A percentile compares a stretch with the other conserved stretches of the same genome.
Conservation (phyloP, 2,113 vertebrate species). For the Aleadryas rufinucha region DNA sequence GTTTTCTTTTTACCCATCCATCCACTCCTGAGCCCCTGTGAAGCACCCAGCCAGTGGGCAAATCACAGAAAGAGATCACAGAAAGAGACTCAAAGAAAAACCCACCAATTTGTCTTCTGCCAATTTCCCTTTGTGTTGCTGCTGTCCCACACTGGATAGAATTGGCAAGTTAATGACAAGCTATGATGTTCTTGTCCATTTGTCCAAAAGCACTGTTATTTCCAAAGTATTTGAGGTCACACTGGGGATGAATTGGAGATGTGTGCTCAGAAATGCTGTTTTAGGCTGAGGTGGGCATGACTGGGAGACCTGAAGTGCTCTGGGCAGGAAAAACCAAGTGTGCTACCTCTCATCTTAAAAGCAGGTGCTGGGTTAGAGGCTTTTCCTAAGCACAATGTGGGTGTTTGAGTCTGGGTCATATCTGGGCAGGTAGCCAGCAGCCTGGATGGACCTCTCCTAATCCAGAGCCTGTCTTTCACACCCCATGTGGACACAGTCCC, state of each 20-base stretch:
- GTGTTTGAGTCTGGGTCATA: not conserved
- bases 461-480: not conserved
- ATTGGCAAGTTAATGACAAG: not conserved
- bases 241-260: not conserved
- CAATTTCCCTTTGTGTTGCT: not conserved
- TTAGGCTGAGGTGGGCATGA: not conserved
- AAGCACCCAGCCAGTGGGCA: not conserved
- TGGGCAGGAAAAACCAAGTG: not conserved
- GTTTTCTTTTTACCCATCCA: not conserved
- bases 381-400: not conserved
- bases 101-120: not conserved
- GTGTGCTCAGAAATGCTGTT: not conserved
- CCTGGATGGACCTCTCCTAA: not conserved
- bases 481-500: accelerated
- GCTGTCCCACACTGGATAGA: not conserved
- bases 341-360: not conserved
- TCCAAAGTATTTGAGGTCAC: not conserved
- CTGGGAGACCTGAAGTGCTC: not conserved
- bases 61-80: not conserved
- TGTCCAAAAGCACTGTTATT: not conserved
- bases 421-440: not conserved
- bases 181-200: not conserved
- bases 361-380: not conserved
- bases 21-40: not conserved
- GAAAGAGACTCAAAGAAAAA: not conserved